Evolutionary conservation across 2,797 vertebrate genomes (phyloP).

Genomic region (Paramormyrops hopkinsi): DNA sequence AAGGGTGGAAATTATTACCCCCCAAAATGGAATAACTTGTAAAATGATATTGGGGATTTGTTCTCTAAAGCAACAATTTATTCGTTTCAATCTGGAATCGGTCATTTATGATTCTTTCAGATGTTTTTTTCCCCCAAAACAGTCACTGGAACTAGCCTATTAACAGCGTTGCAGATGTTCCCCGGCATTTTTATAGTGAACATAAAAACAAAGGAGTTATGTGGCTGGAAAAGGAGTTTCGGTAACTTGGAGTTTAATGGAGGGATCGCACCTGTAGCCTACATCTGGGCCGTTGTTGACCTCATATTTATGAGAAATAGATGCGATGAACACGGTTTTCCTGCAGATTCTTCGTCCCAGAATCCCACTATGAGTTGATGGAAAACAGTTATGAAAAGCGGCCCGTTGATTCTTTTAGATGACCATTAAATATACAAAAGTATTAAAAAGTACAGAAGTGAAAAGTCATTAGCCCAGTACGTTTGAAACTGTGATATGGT

Average conservation of each 20-base stretch:
- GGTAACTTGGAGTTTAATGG: background rate
- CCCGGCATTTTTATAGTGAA: background rate
- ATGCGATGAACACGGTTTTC: background rate
- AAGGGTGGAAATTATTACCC: background rate
- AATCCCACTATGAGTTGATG: background rate
- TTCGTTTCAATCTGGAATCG: slow-evolving; percentile 4
- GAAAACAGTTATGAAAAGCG: background rate
- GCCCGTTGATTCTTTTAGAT: background rate
- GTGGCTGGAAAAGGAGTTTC: background rate
- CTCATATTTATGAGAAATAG: background rate
- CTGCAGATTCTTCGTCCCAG: background rate
- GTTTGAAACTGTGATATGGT: background rate
- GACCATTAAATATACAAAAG: background rate
- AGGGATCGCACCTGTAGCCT: background rate
- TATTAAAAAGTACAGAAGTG: background rate
- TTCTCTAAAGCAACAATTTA: background rate
- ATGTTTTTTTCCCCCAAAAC: background rate
- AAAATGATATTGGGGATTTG: background rate
- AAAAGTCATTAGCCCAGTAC: background rate
- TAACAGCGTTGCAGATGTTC: background rate
- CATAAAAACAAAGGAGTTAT: slow-evolving; percentile 6
- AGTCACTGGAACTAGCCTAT: background rate
- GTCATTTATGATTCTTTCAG: background rate
- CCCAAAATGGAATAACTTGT: background rate
- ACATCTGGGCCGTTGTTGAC: slow-evolving; percentile 3